These are phyloP conservation scores for Choloepus hoffmanni DNA, from an alignment of 2,113 vertebrate species.

Conservation along the genomic window DNA sequence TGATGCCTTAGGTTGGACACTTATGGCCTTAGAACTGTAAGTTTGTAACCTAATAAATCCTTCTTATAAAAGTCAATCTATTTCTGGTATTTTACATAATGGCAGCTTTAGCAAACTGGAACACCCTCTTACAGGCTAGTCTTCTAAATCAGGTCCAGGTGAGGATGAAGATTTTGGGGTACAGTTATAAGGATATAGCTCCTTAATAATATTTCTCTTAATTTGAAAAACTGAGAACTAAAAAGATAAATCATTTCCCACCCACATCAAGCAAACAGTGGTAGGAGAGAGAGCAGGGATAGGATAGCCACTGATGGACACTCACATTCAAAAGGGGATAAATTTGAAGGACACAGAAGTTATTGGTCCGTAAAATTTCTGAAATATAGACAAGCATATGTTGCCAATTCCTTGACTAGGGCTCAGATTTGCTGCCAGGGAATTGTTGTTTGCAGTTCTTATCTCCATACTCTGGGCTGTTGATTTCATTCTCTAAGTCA, in stretches of 20 bases:
- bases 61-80: too few relatives aligned
- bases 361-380: neutral
- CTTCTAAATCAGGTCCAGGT: neutral
- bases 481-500: neutral
- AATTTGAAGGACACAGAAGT: neutral
- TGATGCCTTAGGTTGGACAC: too few relatives aligned
- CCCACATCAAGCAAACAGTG: neutral
- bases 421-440: neutral
- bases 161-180: neutral
- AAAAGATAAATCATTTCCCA: neutral
- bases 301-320: neutral
- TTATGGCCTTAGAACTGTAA: too few relatives aligned
- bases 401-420: neutral
- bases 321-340: neutral
- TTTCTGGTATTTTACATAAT: too few relatives aligned
- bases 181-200: neutral
- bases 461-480: too few relatives aligned
- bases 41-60: too few relatives aligned
- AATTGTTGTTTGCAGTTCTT: neutral
- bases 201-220: neutral
- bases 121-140: neutral
- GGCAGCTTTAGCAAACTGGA: too few relatives aligned
- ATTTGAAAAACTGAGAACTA: neutral
- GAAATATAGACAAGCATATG: neutral
- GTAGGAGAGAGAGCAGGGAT: neutral